Conservation (phyloP, 2,888 invertebrate species). For the Protophormia terraenovae region DNA sequence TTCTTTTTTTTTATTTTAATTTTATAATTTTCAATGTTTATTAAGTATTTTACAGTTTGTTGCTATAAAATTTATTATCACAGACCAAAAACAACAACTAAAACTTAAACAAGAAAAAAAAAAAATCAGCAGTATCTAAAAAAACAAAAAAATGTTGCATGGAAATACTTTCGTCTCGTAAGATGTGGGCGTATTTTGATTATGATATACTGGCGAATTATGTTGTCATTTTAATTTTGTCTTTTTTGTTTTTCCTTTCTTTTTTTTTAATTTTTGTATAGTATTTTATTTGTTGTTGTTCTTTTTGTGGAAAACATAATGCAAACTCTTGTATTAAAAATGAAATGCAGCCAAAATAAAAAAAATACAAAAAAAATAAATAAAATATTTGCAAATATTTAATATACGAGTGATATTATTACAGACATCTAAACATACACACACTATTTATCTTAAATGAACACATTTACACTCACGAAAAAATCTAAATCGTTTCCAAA, state of each 20-base stretch:
- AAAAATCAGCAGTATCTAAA: not conserved
- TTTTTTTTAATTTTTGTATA: slow-evolving; percentile 29
- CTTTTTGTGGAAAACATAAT: slow-evolving; percentile 45
- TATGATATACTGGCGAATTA: slow-evolving; percentile 76
- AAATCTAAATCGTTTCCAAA: too few species aligned
- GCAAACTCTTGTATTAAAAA: slow-evolving; percentile 41
- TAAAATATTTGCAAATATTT: slow-evolving; percentile 62
- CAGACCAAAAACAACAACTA: slow-evolving; percentile 3
- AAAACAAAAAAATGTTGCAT: slow-evolving; percentile 34
- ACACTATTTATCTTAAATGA: slow-evolving; percentile 28
- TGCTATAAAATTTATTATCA: slow-evolving; percentile 56
- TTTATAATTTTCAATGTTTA: slow-evolving; percentile 45
- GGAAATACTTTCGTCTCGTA: slow-evolving; percentile 64
- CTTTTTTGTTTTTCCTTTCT: slow-evolving; percentile 31
- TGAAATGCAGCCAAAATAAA: slow-evolving; percentile 53
- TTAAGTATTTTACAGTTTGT: slow-evolving; percentile 57
- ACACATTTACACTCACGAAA: slow-evolving; percentile 19
- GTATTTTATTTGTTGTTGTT: slow-evolving; percentile 39
- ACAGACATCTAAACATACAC: slow-evolving; percentile 32
- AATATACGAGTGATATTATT: slow-evolving; percentile 45
- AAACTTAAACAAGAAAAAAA: not conserved
- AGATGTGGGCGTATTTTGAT: slow-evolving; percentile 71
- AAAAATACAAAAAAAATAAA: not conserved
- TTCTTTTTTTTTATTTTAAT: slow-evolving; percentile 1
- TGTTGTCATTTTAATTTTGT: slow-evolving; percentile 73